Base-by-base conservation (phyloP, 1,140 invertebrate genomes). In the Helicoverpa zea region DNA sequence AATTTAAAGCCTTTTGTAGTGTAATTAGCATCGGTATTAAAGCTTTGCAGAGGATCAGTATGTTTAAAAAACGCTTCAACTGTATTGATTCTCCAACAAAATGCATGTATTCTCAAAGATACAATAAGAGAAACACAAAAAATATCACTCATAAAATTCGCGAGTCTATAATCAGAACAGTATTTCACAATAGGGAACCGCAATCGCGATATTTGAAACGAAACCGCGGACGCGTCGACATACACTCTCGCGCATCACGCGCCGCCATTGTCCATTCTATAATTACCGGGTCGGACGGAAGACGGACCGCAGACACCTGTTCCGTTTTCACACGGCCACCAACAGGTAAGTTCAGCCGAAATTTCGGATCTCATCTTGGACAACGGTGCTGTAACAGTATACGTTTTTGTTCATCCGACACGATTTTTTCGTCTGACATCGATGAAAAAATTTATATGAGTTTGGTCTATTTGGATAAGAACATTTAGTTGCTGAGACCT, bases 251-350 rank as follows among this genome's bases (percentile, higher is more conserved):
- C 83, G 84, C 87, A 81, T 87, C 87, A 87, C 87, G 87, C 87
- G 83, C 83, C 78, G 78, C 80, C 73, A 88, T 92, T 90, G 89
- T 92, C 85, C 86, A 77, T 85, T 87, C 86, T 87, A 90, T 91
- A 92, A 92, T 92, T 92, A 91, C 88, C 80, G 85, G 83, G 80
- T 86, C 81, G 86, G 76, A 83, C 84, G 89, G 87, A 86, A 86
- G 83, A 83, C 81, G 83, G 66, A 89, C 88, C 86, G 83, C 83
- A 87, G 85, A 87, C 93, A 94, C 93, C 93, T 94, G 93, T 94
- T 92, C 85, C 78, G 85, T 90, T 92, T 94, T 94, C 93, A 94
- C 93, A 94, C 93, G 93, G 84, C 83, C 85, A 58, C 23, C 80
- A 86, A 90, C 92, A 93, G 89, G 86, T 88, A 87, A 79, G 52